Evolutionary conservation across 1,140 invertebrate genomes (phyloP).

Genomic region (Muscidifurax raptorellus): DNA sequence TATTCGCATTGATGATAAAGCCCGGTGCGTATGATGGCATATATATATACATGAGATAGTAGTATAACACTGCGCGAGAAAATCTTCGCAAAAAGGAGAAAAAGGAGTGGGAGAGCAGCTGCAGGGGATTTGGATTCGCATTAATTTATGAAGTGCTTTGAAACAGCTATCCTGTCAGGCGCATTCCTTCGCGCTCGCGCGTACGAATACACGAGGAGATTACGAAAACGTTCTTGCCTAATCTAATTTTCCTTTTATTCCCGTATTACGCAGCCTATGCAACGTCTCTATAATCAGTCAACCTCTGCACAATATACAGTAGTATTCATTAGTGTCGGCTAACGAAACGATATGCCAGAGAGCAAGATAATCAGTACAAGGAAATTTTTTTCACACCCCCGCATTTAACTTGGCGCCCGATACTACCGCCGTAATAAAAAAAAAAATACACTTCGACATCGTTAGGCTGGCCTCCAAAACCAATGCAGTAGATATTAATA

Average conservation of each 20-base stretch:
- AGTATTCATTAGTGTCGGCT: too few relatives aligned
- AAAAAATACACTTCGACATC: background rate
- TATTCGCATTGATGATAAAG: background rate
- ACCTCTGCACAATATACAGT: too few relatives aligned
- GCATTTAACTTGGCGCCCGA: background rate
- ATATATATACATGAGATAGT: too few relatives aligned
- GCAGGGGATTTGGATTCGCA: background rate
- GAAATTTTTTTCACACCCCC: background rate
- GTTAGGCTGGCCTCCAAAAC: constrained; percentile 24
- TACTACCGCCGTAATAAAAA: too few relatives aligned
- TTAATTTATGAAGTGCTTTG: background rate
- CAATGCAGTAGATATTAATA: constrained; percentile 26
- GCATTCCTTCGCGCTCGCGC: background rate
- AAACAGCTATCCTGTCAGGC: background rate
- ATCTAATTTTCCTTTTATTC: constrained; percentile 9
- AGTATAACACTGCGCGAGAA: too few relatives aligned
- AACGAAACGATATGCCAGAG: too few relatives aligned
- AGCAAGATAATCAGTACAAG: background rate
- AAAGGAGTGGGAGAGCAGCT: background rate
- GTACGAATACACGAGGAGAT: background rate
- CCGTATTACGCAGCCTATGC: too few relatives aligned
- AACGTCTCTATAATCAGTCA: constrained; percentile 37
- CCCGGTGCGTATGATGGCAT: background rate
- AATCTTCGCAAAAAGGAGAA: background rate
- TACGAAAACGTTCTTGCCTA: constrained; percentile 6